Evolutionary conservation across 2,888 invertebrate genomes (phyloP).

Genomic region (Diarsia rubi): DNA sequence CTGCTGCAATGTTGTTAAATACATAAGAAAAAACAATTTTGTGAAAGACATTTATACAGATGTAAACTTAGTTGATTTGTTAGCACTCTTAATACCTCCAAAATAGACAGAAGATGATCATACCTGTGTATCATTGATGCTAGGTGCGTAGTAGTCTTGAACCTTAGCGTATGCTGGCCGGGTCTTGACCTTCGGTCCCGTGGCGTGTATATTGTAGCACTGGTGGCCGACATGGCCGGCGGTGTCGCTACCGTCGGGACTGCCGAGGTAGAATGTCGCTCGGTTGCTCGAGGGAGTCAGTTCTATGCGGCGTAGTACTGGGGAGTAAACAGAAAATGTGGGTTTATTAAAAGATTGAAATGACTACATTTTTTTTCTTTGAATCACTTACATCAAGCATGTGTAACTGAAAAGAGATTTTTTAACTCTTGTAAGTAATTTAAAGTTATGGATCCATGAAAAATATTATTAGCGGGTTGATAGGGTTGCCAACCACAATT

Average conservation of each 20-base stretch:
- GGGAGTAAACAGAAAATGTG: not conserved
- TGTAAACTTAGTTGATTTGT: not conserved
- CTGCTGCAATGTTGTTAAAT: not conserved
- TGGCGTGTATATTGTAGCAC: constrained; percentile 80
- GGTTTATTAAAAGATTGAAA: not conserved
- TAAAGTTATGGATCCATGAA: too few species aligned
- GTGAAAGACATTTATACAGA: too few species aligned
- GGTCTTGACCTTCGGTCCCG: constrained; percentile 79
- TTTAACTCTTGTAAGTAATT: too few species aligned
- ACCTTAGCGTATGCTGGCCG: constrained; percentile 90
- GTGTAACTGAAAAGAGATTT: not conserved
- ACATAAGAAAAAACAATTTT: not conserved
- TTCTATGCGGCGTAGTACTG: constrained; percentile 87
- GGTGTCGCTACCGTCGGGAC: constrained; percentile 66
- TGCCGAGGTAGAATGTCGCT: constrained; percentile 82
- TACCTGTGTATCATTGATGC: constrained; percentile 89
- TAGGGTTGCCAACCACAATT: not conserved
- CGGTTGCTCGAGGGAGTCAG: constrained; percentile 74
- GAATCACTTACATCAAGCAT: not conserved
- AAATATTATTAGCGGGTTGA: too few species aligned
- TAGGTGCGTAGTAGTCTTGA: constrained; percentile 92
- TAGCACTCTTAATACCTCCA: too few species aligned
- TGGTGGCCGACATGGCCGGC: constrained; percentile 72
- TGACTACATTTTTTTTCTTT: not conserved
- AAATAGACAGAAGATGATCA: constrained; percentile 10